These are phyloP conservation scores for Lagopus leucura DNA, from an alignment of 2,113 vertebrate species.

Conservation along the genomic window DNA sequence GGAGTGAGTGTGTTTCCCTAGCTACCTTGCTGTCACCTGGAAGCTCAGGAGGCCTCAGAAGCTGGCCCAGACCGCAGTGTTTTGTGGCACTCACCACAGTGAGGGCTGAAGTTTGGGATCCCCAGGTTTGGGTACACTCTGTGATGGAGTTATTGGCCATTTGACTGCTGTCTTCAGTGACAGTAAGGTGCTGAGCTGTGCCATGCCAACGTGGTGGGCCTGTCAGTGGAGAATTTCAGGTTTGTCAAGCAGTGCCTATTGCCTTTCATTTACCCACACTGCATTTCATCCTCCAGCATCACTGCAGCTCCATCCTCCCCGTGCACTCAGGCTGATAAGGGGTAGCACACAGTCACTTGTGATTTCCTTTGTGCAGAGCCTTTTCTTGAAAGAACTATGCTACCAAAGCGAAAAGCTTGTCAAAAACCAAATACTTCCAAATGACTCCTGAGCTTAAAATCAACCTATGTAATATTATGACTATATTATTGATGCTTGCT, in stretches of 20 bases:
- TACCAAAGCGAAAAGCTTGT: not conserved
- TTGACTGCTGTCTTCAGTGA: not conserved
- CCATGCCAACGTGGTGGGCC: not conserved
- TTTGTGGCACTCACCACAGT: not conserved
- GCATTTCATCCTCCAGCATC: fast-evolving
- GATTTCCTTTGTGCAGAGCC: not conserved
- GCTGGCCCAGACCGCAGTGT: not conserved
- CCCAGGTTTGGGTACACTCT: not conserved
- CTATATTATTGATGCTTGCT: not conserved
- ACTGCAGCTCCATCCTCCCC: fast-evolving
- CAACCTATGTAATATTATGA: not conserved
- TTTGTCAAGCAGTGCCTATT: not conserved
- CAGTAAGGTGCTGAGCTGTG: not conserved
- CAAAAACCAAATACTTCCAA: conserved; percentile 20
- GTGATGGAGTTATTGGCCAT: not conserved
- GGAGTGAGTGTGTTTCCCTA: not conserved
- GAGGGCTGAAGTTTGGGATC: not conserved
- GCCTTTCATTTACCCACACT: fast-evolving
- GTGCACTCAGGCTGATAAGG: fast-evolving
- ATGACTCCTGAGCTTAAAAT: not conserved
- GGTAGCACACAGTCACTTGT: not conserved
- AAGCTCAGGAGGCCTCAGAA: not conserved
- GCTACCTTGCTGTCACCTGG: not conserved
- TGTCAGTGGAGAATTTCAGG: not conserved
- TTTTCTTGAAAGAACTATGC: not conserved